These are phyloP conservation scores for Onychostoma macrolepis DNA, from an alignment of 2,113 vertebrate species.

Conservation along the genomic window DNA sequence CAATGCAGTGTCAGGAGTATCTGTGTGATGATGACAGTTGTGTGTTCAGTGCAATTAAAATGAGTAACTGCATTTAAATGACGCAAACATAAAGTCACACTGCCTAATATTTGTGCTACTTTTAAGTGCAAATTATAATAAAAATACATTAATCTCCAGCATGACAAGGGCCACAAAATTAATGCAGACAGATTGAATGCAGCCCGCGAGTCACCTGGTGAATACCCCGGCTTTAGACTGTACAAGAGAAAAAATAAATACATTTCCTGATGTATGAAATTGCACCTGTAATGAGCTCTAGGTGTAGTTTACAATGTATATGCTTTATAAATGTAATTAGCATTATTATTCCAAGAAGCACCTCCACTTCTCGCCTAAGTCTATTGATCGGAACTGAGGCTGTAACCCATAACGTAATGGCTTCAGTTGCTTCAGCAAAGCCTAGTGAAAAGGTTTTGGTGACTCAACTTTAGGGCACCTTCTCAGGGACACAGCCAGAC, in stretches of 20 bases:
- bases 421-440: neutral
- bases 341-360: conserved; percentile 1
- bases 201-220: no score
- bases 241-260: neutral
- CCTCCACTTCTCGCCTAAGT: neutral
- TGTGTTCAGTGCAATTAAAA: no score
- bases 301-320: neutral
- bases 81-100: no score
- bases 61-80: no score
- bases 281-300: neutral
- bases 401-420: neutral
- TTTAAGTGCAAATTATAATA: no score
- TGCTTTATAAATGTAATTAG: neutral
- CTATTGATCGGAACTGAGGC: conserved; percentile 4
- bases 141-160: no score
- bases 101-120: no score
- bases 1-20: no score
- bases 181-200: no score
- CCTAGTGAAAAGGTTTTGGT: neutral
- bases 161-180: no score
- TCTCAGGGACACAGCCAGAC: conserved; percentile 17
- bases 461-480: neutral
- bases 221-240: no score
- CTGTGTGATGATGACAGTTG: no score
- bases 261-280: neutral